phyloP scores from a whole-genome alignment of 1,140 invertebrate species.

The Lysiphlebus fabarum region DNA sequence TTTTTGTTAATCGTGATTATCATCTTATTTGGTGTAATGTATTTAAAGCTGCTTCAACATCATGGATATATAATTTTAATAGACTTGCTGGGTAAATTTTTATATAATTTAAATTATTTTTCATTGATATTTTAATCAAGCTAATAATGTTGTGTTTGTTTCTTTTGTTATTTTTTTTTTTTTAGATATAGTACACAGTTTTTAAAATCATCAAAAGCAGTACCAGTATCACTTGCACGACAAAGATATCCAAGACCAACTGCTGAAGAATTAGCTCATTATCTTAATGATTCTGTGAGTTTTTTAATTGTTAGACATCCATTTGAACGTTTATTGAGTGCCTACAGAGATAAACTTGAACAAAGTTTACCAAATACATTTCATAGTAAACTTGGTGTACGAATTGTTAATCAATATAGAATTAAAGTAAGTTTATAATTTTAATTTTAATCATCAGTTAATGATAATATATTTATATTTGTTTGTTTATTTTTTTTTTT shows the following conservation, averaged over 20 bases:
- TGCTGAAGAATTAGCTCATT: slow-evolving; percentile 62
- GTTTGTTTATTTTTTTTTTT: too few relatives aligned
- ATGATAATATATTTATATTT: neutral
- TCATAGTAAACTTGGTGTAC: slow-evolving; percentile 73
- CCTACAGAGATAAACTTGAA: slow-evolving; percentile 85
- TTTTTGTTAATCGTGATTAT: slow-evolving; percentile 73
- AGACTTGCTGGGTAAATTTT: slow-evolving; percentile 66
- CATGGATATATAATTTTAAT: slow-evolving; percentile 89
- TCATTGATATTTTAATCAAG: too few relatives aligned
- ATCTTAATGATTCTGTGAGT: slow-evolving; percentile 66
- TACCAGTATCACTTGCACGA: slow-evolving; percentile 73
- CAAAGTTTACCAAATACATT: slow-evolving; percentile 75
- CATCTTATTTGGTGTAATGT: slow-evolving; percentile 82
- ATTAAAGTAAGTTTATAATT: slow-evolving; percentile 47
- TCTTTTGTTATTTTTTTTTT: neutral
- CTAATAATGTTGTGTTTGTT: too few relatives aligned
- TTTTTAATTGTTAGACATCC: slow-evolving; percentile 88
- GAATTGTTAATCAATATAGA: slow-evolving; percentile 72
- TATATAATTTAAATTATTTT: neutral
- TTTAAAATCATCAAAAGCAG: slow-evolving; percentile 70
- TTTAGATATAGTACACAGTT: slow-evolving; percentile 61
- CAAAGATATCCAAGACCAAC: slow-evolving; percentile 71
- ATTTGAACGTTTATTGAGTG: slow-evolving; percentile 82
- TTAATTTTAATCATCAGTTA: too few relatives aligned
- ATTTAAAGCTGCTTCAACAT: slow-evolving; percentile 82